These are phyloP conservation scores for Larimichthys crocea DNA, from an alignment of 2,113 vertebrate species.

Conservation along the genomic window DNA sequence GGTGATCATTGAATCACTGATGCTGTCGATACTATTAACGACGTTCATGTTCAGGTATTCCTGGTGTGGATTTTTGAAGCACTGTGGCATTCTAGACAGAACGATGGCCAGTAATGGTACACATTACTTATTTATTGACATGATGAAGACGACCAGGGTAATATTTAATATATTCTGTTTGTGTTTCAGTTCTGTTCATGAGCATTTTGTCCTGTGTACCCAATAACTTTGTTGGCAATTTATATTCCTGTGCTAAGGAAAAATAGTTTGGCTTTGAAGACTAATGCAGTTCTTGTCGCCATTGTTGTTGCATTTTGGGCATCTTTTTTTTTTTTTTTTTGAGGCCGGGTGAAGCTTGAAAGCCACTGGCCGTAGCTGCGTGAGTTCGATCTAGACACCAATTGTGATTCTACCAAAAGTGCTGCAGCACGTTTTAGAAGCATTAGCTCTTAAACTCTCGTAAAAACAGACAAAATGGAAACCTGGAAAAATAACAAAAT, in stretches of 20 bases:
- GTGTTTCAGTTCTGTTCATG: neutral
- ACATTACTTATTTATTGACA: neutral
- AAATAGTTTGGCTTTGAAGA: neutral
- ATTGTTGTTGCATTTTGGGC: neutral
- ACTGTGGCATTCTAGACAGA: too few species aligned
- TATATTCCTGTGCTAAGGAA: neutral
- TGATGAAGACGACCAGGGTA: neutral
- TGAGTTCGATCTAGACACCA: too few species aligned
- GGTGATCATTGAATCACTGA: neutral
- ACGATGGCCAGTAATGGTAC: too few species aligned
- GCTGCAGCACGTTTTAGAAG: too few species aligned
- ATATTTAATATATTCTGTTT: neutral
- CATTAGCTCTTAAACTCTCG: too few species aligned
- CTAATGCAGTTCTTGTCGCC: neutral
- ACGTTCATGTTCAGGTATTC: neutral
- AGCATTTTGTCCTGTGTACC: too few species aligned
- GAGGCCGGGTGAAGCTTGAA: neutral
- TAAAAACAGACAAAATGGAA: too few species aligned
- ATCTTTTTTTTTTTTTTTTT: neutral
- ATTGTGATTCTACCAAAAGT: too few species aligned
- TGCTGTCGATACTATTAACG: too few species aligned
- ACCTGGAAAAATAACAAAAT: neutral
- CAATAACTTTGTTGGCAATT: neutral
- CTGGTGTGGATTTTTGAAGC: neutral
- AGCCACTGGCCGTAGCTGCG: neutral